phyloP scores from a whole-genome alignment of 2,113 vertebrate genomes.

The Petroica traversi region DNA sequence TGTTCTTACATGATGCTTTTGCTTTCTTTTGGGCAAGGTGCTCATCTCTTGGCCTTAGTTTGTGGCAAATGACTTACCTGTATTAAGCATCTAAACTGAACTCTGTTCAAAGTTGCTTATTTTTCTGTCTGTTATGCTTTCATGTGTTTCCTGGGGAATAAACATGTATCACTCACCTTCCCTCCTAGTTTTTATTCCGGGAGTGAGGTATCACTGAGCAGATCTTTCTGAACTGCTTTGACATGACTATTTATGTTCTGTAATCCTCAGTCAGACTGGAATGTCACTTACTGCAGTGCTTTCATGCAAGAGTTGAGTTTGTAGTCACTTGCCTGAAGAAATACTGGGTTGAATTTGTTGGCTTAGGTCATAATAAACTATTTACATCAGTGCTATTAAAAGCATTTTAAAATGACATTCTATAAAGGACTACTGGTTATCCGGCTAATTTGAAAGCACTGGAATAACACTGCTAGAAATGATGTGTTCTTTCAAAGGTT shows the following conservation, averaged over 20 bases:
- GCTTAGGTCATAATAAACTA: not conserved
- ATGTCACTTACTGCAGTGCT: not conserved
- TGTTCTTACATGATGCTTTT: not conserved
- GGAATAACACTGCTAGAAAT: not conserved
- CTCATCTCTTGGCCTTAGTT: not conserved
- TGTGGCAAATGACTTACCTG: not conserved
- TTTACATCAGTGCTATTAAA: not conserved
- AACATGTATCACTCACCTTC: rapidly evolving
- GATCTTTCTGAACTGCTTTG: not conserved
- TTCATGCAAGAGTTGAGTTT: not conserved
- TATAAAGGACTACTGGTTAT: not conserved
- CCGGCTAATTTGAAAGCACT: not conserved
- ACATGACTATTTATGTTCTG: not conserved
- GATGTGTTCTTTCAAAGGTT: rapidly evolving
- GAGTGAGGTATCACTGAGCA: not conserved
- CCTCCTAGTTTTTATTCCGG: not conserved
- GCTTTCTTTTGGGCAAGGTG: not conserved
- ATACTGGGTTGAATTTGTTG: not conserved
- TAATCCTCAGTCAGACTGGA: not conserved
- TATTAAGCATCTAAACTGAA: not conserved
- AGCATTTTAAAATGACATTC: not conserved
- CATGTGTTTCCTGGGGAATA: not conserved
- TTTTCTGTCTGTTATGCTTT: not conserved
- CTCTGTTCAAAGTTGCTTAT: not conserved
- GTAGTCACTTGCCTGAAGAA: not conserved